Evolutionary conservation across 2,888 invertebrate species (phyloP).

Genomic region (Lasius platythorax): DNA sequence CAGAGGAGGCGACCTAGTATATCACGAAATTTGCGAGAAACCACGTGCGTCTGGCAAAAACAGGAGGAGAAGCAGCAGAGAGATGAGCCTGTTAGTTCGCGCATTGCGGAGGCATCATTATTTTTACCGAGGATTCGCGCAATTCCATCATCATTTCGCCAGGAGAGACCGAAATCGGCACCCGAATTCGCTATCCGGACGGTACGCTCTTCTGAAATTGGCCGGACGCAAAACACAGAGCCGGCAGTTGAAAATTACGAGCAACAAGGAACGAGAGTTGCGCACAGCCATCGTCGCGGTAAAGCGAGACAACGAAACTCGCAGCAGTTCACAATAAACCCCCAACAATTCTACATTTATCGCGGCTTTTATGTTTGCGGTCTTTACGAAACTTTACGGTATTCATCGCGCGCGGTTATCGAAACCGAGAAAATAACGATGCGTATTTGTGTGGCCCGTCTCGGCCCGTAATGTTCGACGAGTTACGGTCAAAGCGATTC

Average conservation of each 20-base stretch:
- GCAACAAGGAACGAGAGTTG: slow-evolving; percentile 40
- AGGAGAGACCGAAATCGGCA: slow-evolving; percentile 9
- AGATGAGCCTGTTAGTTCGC: slow-evolving; percentile 32
- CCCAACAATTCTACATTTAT: slow-evolving; percentile 67
- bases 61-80: too few species aligned
- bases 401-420: slow-evolving; percentile 60
- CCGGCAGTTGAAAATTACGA: slow-evolving; percentile 47
- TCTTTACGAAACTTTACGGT: slow-evolving; percentile 61
- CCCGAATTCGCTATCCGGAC: slow-evolving; percentile 1
- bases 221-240: slow-evolving; percentile 18
- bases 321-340: slow-evolving; percentile 57
- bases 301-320: slow-evolving; percentile 57
- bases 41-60: slow-evolving; percentile 37
- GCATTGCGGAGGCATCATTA: slow-evolving; percentile 20
- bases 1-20: slow-evolving; percentile 46
- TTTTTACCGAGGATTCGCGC: slow-evolving; percentile 27
- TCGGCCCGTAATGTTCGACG: not conserved
- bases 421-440: slow-evolving; percentile 60
- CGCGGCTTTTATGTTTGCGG: slow-evolving; percentile 57
- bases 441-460: slow-evolving; percentile 23
- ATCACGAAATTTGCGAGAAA: slow-evolving; percentile 67
- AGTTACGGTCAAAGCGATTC: slow-evolving; percentile 36
- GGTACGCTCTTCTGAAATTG: slow-evolving; percentile 25
- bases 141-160: slow-evolving; percentile 14
- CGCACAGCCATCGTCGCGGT: slow-evolving; percentile 28